Base-by-base conservation (phyloP, 2,113 vertebrate species). In the Numida meleagris region DNA sequence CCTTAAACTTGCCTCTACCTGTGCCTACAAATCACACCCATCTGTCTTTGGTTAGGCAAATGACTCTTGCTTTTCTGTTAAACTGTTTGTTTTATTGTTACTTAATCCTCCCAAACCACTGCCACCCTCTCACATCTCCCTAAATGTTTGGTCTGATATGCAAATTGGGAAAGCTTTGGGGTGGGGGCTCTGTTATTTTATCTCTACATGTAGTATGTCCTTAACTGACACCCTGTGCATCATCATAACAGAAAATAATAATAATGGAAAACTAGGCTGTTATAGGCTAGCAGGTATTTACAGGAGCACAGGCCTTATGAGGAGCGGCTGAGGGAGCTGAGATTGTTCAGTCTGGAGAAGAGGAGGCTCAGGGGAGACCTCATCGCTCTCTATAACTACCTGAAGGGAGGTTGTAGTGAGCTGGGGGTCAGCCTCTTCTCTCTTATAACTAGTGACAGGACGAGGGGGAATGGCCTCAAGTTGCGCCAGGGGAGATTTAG, bases 21-120 rank as follows among this genome's bases (percentile, higher is more conserved):
- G 70, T 77, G 74, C 87, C 63, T 88, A 77, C 86, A 94, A 85
- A 89, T 91, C 95, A 67, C 38, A 91, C 89, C 68, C 81, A 88
- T 89, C 82, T 95, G 55, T 42, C 75, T 91, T 90, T 72, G 38
- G 79, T 89, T 95, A 91, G 68, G 91, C 87, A 94, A 95, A 57
- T 82, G 85, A 81, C 67, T 91, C 87, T 86, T 83, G 79, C 46
- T 95, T 93, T 95, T 94, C 72, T 91, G 79, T 72, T 89, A 80
- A 94, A 93, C 43, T 89, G 42, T 94, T 93, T 95, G 84, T 34
- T 95, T 95, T 94, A 80, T 74, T 71, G 46, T 83, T 93, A 67
- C 90, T 94, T 95, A 93, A 81, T 93, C 75, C 89, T 94, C 33
- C 42, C 61, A 74, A 91, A 67, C 51, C 82, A 50, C 42, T 71